Evolutionary conservation across 2,888 invertebrate genomes (phyloP), one percentile per base, ranked within the genome.

Genomic region (Mimachlamys varia): DNA sequence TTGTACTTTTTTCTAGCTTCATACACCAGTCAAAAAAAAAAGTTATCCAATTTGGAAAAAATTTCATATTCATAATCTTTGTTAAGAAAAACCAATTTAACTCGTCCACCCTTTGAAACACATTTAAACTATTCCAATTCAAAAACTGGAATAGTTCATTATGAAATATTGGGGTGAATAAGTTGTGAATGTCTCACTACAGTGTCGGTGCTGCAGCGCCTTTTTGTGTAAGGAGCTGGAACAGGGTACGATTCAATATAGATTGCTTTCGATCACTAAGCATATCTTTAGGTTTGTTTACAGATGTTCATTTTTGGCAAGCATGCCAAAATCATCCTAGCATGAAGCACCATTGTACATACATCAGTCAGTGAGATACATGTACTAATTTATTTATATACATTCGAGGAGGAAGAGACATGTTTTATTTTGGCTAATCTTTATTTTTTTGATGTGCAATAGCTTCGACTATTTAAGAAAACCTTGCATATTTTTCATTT

Each of bases 371-470:
- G 7, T 27, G 2, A 76, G 76, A 76, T 76, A 76, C 76, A 53
- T 76, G 76, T 76, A 33, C 27, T 76, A 76, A 76, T 76, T 76
- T 76, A 76, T 76, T 76, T 76, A 27, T 76, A 76, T 76, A 76
- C 76, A 76, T 76, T 76, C 76, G 33, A 76, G 76, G 33, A 76
- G 76, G 33, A 33, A 33, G 27, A 76, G 27, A 76, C 5, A 3
- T 76, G 76, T 76, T 76, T 76, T 76, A 76, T 76, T 76, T 76
- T 76, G 76, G 76, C 76, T 76, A 76, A 33, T 76, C 76, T 76
- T 76, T 76, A 76, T 76, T 76, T 76, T 76, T 58, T 76, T 76
- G 27, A 76, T 76, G 76, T 76, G 76, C 76, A 76, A 76, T 76
- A 76, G 76, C 76, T 76, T 76, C 76, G 1, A 76, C 76, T 76